A percentile compares a stretch with the other conserved stretches of the same genome.
phyloP scores from a whole-genome alignment of 2,888 invertebrate species.

The Cosmorhoe ocellata region DNA sequence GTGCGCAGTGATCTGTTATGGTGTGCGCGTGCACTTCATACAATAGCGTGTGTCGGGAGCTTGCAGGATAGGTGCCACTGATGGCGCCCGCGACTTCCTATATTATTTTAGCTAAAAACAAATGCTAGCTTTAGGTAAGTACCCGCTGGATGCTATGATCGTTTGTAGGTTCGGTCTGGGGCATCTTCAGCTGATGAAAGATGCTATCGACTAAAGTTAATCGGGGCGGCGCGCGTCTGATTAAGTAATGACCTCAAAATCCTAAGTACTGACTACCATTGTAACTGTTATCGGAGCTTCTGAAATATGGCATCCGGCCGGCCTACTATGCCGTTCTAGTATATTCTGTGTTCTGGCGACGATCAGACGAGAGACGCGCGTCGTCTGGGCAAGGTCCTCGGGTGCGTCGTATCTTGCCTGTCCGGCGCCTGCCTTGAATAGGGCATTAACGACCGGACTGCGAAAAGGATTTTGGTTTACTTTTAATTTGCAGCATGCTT shows the following conservation, averaged over 20 bases:
- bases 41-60: conserved; percentile 55
- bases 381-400: conserved; percentile 66
- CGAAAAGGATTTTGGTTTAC: not conserved
- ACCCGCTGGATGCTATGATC: too few relatives aligned
- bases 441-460: conserved; percentile 3
- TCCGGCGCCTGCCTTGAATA: conserved; percentile 44
- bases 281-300: not conserved
- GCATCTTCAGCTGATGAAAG: too few relatives aligned
- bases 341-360: conserved; percentile 44
- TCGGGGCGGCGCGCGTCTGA: too few relatives aligned
- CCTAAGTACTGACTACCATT: too few relatives aligned
- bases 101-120: not conserved
- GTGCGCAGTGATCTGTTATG: too few relatives aligned
- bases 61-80: conserved; percentile 40
- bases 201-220: too few relatives aligned
- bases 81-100: conserved; percentile 55
- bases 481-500: too few relatives aligned
- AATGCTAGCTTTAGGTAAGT: too few relatives aligned
- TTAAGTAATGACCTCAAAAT: too few relatives aligned
- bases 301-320: conserved; percentile 49
- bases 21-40: conserved; percentile 48
- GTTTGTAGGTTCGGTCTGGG: too few relatives aligned
- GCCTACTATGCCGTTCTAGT: conserved; percentile 43
- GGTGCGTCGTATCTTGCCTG: conserved; percentile 70
- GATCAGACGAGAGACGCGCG: conserved; percentile 51